Conservation (phyloP, 2,888 invertebrate genomes). For the Epinotia brunnichana region DNA sequence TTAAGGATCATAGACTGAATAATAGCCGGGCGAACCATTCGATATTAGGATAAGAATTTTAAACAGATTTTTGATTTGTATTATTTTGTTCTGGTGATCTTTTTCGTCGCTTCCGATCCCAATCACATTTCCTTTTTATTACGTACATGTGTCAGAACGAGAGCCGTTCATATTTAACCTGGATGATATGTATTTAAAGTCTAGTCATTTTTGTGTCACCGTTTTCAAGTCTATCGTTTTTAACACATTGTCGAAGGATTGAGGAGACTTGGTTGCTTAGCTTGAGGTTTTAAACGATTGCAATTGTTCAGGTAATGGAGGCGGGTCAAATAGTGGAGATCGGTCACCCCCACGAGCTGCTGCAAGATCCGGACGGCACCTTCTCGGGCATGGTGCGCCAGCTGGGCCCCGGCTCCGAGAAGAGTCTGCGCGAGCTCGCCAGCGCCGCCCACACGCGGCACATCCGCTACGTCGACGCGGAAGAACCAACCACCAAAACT, state of each 20-base stretch:
- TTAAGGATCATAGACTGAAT: too few species aligned
- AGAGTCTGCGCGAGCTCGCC: conserved; percentile 73
- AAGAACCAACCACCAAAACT: conserved; percentile 55
- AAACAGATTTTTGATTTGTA: too few species aligned
- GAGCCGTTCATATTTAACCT: too few species aligned
- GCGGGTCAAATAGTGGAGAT: conserved; percentile 87
- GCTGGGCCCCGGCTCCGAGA: conserved; percentile 81
- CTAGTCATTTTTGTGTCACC: too few species aligned
- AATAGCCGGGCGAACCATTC: too few species aligned
- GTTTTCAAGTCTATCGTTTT: too few species aligned
- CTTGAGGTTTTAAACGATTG: neutral
- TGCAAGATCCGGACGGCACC: conserved; percentile 81
- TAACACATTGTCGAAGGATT: too few species aligned
- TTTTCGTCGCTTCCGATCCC: neutral
- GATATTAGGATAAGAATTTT: too few species aligned
- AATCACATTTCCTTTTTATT: neutral
- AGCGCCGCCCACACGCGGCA: conserved; percentile 68
- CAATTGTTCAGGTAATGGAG: conserved; percentile 79
- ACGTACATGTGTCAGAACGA: too few species aligned
- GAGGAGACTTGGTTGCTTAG: too few species aligned
- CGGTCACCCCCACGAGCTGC: conserved; percentile 87
- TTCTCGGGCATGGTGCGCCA: conserved; percentile 86
- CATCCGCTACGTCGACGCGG: conserved; percentile 76
- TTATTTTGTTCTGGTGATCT: neutral
- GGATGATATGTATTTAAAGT: too few species aligned